These are phyloP conservation scores for Dexiosoma caninum DNA, from an alignment of 2,888 invertebrate species.

Conservation along the genomic window DNA sequence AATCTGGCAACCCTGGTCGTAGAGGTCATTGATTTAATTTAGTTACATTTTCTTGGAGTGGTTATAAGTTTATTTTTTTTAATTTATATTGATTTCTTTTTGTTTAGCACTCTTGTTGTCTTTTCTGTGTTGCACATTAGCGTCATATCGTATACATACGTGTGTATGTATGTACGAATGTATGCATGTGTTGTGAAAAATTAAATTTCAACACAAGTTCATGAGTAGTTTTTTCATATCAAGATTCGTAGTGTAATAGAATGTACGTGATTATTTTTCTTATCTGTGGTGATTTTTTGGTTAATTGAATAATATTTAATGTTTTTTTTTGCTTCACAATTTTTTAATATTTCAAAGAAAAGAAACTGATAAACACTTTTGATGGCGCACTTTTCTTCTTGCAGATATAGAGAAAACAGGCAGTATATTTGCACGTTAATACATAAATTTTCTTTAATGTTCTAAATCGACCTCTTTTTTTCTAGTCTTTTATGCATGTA, in stretches of 20 bases:
- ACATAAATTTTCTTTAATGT: no score
- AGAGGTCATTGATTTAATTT: conserved; percentile 57
- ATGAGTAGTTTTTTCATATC: not conserved
- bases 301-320: conserved; percentile 16
- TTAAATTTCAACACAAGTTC: conserved; percentile 14
- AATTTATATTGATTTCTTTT: not conserved
- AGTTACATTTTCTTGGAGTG: conserved; percentile 27
- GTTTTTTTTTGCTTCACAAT: no score
- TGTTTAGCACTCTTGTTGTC: not conserved
- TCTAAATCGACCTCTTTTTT: not conserved
- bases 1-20: not conserved
- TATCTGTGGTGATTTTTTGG: not conserved
- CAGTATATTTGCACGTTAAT: no score
- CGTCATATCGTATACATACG: not conserved
- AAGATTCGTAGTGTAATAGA: not conserved
- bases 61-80: not conserved
- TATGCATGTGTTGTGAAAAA: not conserved
- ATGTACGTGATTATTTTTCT: not conserved
- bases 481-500: conserved; percentile 8
- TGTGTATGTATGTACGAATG: not conserved
- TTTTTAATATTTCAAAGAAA: no score
- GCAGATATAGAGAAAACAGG: no score
- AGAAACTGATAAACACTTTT: no score
- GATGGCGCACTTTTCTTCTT: no score
- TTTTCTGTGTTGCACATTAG: not conserved